A percentile compares a stretch with the other conserved stretches of the same genome.
Evolutionary conservation across 2,113 vertebrate species (phyloP).

Genomic region (Naja naja): DNA sequence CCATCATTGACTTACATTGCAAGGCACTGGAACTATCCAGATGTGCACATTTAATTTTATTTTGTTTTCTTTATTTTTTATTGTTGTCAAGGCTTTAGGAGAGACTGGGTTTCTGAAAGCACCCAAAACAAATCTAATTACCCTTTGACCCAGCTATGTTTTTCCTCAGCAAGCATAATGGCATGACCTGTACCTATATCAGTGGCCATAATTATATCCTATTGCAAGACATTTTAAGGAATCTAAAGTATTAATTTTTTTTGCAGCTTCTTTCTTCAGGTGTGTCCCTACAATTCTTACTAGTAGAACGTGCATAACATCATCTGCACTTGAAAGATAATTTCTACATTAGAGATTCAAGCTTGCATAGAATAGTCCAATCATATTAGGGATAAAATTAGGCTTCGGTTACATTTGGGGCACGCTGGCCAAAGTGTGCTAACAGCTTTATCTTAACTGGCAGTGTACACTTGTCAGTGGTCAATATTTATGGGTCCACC

Average conservation of each 20-base stretch:
- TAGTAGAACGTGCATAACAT: neutral
- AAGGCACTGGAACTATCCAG: neutral
- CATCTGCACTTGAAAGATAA: neutral
- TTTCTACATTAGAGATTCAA: neutral
- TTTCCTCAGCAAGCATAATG: neutral
- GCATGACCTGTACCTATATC: neutral
- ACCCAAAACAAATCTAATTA: neutral
- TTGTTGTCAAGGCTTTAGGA: neutral
- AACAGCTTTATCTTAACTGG: neutral
- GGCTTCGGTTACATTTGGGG: neutral
- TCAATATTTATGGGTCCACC: neutral
- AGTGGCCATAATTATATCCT: neutral
- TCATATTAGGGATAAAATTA: neutral
- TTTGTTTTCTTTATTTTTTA: neutral
- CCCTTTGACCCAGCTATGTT: neutral
- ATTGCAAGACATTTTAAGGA: neutral
- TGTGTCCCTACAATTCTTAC: neutral
- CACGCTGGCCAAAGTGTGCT: neutral
- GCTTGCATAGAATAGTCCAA: neutral
- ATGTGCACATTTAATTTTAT: neutral
- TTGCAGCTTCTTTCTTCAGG: neutral
- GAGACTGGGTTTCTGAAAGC: neutral
- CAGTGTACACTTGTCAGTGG: neutral
- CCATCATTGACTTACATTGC: neutral
- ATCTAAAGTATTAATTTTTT: neutral